A percentile compares a stretch with the other conserved stretches of the same genome.
Evolutionary conservation across 1,140 invertebrate species (phyloP).

Genomic region (Fopius arisanus): DNA sequence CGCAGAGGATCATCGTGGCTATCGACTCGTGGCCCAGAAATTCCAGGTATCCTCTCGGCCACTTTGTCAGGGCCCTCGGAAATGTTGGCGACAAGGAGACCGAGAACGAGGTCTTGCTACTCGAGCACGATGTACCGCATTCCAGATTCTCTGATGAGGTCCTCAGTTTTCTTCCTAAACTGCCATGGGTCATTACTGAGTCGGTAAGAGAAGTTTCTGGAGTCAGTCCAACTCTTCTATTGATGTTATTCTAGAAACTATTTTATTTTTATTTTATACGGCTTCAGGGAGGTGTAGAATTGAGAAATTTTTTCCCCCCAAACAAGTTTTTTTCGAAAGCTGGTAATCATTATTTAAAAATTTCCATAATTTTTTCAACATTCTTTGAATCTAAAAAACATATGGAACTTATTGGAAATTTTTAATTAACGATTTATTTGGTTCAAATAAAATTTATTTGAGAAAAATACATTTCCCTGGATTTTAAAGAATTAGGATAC

Average conservation of each 20-base stretch:
- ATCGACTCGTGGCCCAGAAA: conserved; percentile 92
- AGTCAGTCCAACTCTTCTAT: not conserved
- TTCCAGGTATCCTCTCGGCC: conserved; percentile 82
- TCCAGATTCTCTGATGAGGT: conserved; percentile 94
- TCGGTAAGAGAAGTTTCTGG: conserved; percentile 66
- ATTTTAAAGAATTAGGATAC: too few species aligned
- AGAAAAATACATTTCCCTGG: too few species aligned
- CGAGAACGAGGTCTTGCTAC: conserved; percentile 93
- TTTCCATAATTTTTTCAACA: too few species aligned
- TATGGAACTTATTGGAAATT: too few species aligned
- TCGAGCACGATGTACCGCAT: conserved; percentile 98
- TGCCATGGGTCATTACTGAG: conserved; percentile 89
- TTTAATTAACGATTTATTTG: too few species aligned
- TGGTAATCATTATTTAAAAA: too few species aligned
- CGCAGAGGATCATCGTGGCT: conserved; percentile 90
- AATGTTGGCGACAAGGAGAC: conserved; percentile 86
- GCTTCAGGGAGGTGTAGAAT: not conserved
- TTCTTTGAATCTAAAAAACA: too few species aligned
- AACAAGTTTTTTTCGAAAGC: too few species aligned
- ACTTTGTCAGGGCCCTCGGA: conserved; percentile 88
- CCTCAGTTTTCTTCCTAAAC: conserved; percentile 86
- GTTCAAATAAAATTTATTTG: too few species aligned
- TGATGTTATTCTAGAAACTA: not conserved
- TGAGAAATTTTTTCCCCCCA: too few species aligned
- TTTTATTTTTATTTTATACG: not conserved